These are phyloP conservation scores for Thalpophila matura DNA, from an alignment of 2,888 invertebrate genomes.

Conservation along the genomic window DNA sequence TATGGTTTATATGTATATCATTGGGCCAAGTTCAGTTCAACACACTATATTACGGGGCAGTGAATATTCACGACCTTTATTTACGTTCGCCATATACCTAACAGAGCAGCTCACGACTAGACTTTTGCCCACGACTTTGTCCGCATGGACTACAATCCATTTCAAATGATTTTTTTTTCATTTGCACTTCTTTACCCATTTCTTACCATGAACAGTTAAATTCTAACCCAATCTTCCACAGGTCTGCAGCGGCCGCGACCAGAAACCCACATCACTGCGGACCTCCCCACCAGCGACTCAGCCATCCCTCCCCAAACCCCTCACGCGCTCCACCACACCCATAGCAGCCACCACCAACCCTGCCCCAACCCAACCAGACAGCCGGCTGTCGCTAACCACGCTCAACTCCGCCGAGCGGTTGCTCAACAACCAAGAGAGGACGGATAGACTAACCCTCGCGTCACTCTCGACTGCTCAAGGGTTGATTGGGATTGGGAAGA, in stretches of 20 bases:
- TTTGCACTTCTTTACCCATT: no score
- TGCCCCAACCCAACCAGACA: slow-evolving; percentile 59
- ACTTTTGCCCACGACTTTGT: no score
- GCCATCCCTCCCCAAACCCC: slow-evolving; percentile 74
- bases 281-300: slow-evolving; percentile 82
- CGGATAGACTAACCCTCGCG: slow-evolving; percentile 81
- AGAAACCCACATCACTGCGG: slow-evolving; percentile 81
- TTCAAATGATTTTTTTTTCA: no score
- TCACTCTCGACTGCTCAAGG: slow-evolving; percentile 84
- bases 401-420: slow-evolving; percentile 74
- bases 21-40: no score
- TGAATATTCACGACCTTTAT: no score
- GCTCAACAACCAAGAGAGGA: slow-evolving; percentile 64
- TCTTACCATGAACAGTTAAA: neutral
- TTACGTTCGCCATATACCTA: no score
- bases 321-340: slow-evolving; percentile 80
- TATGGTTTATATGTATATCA: no score
- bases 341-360: slow-evolving; percentile 63
- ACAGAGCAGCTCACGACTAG: no score
- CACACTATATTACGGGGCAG: no score
- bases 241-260: slow-evolving; percentile 89
- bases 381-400: slow-evolving; percentile 75
- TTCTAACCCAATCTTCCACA: slow-evolving; percentile 51
- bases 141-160: no score
- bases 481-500: slow-evolving; percentile 84